These are phyloP conservation scores for Diplosoma virens DNA, from an alignment of 23 tunicate genomes.

Conservation along the genomic window DNA sequence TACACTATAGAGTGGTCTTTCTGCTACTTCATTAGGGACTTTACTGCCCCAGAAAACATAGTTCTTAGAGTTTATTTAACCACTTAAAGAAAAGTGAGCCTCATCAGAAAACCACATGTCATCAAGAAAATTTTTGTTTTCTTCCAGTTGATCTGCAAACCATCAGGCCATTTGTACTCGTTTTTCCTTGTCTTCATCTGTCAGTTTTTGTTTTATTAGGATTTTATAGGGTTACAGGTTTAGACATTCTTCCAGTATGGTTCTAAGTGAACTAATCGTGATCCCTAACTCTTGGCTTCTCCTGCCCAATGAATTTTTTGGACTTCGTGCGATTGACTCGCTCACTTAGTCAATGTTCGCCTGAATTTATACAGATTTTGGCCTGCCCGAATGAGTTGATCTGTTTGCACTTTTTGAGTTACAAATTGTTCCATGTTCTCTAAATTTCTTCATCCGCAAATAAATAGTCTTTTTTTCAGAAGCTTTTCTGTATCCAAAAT, in stretches of 20 bases:
- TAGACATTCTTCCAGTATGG: not conserved
- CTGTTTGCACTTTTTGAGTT: not conserved
- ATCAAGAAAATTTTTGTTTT: no score
- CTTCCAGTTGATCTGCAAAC: not conserved
- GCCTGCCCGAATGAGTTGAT: not conserved
- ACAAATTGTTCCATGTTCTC: not conserved
- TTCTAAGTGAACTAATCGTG: not conserved
- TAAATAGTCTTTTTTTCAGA: not conserved
- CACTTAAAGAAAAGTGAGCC: no score
- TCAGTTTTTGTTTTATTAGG: not conserved
- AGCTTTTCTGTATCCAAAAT: not conserved
- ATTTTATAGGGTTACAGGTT: no score
- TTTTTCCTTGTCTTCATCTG: not conserved
- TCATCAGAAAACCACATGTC: no score
- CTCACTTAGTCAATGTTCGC: not conserved
- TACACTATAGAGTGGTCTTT: no score
- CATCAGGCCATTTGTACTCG: not conserved
- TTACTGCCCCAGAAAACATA: not conserved
- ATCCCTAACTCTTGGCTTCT: not conserved
- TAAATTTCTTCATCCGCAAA: not conserved
- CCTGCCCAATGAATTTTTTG: not conserved
- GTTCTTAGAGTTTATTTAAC: not conserved
- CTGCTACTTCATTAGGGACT: not conserved
- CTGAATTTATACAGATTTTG: not conserved
- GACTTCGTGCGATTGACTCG: not conserved